Percentiles rank a stretch among this genome's conserved stretches.
Evolutionary conservation across 2,888 invertebrate genomes (phyloP).

Genomic region (Apotomis turbidana): DNA sequence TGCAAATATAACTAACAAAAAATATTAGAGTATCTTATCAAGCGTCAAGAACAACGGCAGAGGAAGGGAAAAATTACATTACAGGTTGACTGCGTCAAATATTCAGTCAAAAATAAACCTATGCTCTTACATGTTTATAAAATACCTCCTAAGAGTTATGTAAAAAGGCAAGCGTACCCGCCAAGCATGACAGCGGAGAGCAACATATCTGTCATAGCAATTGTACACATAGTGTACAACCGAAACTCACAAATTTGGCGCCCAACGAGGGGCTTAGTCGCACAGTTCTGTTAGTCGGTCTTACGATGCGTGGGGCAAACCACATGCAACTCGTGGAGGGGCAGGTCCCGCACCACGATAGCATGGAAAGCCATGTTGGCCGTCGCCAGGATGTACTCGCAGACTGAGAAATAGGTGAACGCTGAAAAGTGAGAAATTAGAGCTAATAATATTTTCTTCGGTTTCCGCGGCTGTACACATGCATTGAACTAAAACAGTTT

Average conservation of each 20-base stretch:
- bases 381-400: conserved; percentile 95
- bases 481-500: too few relatives aligned
- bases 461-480: too few relatives aligned
- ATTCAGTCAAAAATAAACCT: conserved; percentile 18
- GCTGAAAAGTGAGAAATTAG: conserved; percentile 83
- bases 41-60: background rate
- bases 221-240: background rate
- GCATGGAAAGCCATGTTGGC: conserved; percentile 97
- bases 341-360: conserved; percentile 93
- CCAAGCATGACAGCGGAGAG: background rate
- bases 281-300: conserved; percentile 59
- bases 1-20: background rate
- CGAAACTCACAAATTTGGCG: conserved; percentile 3
- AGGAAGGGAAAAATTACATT: conserved; percentile 6
- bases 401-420: conserved; percentile 97
- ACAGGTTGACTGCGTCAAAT: conserved; percentile 16
- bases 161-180: background rate
- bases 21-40: background rate
- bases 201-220: background rate
- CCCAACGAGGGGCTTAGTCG: conserved; percentile 3
- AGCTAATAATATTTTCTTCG: background rate
- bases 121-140: background rate
- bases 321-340: conserved; percentile 90
- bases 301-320: conserved; percentile 80
- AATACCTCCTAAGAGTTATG: background rate